Conservation (phyloP, 2,888 invertebrate genomes). For the Megamerina dolium region DNA sequence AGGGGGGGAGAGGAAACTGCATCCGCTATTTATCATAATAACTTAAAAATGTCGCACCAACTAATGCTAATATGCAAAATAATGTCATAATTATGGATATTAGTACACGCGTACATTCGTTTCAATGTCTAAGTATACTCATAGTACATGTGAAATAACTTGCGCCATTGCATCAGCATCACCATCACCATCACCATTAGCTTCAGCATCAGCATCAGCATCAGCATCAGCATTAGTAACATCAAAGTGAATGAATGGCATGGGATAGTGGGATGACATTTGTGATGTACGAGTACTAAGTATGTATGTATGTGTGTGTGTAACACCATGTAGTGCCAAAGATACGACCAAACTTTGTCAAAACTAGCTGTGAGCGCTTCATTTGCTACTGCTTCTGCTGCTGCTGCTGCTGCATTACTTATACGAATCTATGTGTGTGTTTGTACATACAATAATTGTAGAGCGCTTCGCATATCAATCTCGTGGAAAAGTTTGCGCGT, state of each 20-base stretch:
- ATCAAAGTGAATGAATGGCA: neutral
- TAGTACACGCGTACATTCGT: constrained; percentile 22
- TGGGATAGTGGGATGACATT: neutral
- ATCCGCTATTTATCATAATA: constrained; percentile 15
- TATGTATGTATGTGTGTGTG: neutral
- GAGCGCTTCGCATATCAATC: constrained; percentile 19
- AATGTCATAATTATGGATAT: constrained; percentile 46
- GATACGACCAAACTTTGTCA: no score
- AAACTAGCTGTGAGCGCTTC: no score
- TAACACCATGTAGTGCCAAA: neutral
- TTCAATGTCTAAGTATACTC: no score
- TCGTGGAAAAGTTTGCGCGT: constrained; percentile 25
- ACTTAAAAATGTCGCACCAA: constrained; percentile 4
- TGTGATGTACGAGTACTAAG: no score
- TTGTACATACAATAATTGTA: neutral
- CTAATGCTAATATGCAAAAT: constrained; percentile 38
- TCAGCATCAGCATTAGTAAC: neutral
- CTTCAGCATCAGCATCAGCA: neutral
- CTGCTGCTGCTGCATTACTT: no score
- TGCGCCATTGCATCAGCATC: no score
- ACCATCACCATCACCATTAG: no score
- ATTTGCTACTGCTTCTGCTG: no score
- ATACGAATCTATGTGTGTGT: constrained; percentile 4
- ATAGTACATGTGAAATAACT: no score
- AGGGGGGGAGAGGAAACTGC: neutral